Evolutionary conservation across 2,888 invertebrate species (phyloP), one percentile per base, ranked within the genome.

Genomic region (Catocala sponsa): DNA sequence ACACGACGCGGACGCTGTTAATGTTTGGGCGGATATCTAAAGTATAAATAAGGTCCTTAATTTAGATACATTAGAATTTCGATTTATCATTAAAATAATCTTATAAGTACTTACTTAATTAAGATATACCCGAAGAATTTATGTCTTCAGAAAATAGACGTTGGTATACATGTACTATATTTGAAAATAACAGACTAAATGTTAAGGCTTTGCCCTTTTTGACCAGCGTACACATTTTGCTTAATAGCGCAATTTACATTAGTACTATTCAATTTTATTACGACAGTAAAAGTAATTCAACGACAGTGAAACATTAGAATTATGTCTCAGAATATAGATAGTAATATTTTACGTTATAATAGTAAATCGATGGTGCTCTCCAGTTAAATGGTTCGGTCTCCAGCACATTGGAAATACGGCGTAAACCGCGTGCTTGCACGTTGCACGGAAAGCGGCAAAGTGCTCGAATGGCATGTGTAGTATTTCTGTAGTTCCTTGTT

Each of bases 211-310:
- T 35, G 42, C 9, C 12, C 54, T 71, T 71, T 67, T 74, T 74
- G 64, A 72, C 67, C 79, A 80, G 82, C 69, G 79, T 67, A 69
- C 70, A 72, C 61, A 58, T 49, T 53, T 58, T 32, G 9, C 43
- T 56, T 50, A 44, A 13, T 82, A 78, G 81, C 72, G 68, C 65
- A 81, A 81, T 81, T 80, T 66, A 70, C 41, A 43, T 25, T 63
- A 70, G 25, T 41, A 38, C 12, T 48, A 47, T 10, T 47, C 15
- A 46, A 54, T 59, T 13, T 41, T 25, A 58, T 46, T 44, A 11
- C 41, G 59, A 58, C 53, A 50, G 7, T 65, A 46, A 68, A 67
- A 67, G 44, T 68, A 73, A 66, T 52, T 46, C 7, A 49, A 51
- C 15, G n/a, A 53, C 60, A 65, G 13, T 61, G 55, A 56, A 54